Conservation (phyloP, 2,888 invertebrate species). For the Lasioglossum leucozonium region DNA sequence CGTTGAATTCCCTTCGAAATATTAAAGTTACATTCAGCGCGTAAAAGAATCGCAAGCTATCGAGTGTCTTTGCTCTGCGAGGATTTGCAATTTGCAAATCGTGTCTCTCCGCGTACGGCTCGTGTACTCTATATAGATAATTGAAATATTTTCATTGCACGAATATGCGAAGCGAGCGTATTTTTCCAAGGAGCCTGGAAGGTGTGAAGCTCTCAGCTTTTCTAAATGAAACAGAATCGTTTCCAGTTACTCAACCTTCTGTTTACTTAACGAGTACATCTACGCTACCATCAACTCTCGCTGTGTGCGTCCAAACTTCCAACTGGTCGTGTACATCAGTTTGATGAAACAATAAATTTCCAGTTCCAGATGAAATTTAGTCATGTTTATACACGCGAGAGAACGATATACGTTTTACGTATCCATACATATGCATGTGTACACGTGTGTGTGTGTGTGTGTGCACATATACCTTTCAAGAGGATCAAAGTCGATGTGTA, state of each 20-base stretch:
- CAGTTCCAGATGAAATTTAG: not conserved
- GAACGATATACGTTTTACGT: not conserved
- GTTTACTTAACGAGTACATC: not conserved
- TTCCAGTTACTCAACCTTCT: not conserved
- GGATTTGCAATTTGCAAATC: not conserved
- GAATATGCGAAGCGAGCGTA: not conserved
- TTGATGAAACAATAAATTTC: constrained; percentile 13
- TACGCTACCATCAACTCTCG: not conserved
- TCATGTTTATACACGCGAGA: not conserved
- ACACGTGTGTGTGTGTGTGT: too few species aligned
- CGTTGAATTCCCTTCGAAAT: too few species aligned
- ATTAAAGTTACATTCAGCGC: not conserved
- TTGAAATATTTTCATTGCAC: not conserved
- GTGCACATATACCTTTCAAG: too few species aligned
- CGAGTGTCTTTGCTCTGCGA: too few species aligned
- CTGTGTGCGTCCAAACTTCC: not conserved
- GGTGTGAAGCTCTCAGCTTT: not conserved
- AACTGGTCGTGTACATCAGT: not conserved
- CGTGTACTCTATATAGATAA: not conserved
- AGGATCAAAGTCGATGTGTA: too few species aligned
- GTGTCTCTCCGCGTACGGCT: not conserved
- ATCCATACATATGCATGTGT: too few species aligned
- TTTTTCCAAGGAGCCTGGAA: not conserved
- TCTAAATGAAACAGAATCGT: not conserved
- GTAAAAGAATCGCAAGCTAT: too few species aligned